phyloP scores from a whole-genome alignment of 2,113 vertebrate genomes.

The Pygathrix nemaeus region DNA sequence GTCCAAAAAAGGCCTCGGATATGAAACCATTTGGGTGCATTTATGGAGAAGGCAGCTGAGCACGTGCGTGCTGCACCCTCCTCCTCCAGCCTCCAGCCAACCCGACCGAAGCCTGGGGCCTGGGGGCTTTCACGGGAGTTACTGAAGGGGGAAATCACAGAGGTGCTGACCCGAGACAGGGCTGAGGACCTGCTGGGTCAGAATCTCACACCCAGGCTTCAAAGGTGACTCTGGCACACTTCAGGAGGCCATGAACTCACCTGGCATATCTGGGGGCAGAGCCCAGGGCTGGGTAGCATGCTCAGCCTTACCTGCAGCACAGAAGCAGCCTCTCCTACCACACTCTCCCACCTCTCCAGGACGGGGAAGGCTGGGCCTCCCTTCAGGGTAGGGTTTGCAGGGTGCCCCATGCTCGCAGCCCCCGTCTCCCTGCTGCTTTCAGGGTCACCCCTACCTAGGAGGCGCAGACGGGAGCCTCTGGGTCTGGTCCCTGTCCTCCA shows the following conservation, averaged over 20 bases:
- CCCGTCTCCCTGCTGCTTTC: background rate
- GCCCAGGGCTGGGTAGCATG: background rate
- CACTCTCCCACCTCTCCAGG: background rate
- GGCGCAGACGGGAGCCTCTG: too few species aligned
- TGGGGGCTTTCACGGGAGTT: fast-evolving
- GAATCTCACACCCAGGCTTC: background rate
- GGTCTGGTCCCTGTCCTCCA: background rate
- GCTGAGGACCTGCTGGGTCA: background rate
- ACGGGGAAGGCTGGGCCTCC: background rate
- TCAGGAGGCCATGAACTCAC: background rate
- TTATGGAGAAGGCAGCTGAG: background rate
- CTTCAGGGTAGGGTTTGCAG: fast-evolving
- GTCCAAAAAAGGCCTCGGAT: background rate
- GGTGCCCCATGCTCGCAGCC: background rate
- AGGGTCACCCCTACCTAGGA: background rate
- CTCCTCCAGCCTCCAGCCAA: background rate
- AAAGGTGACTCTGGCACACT: background rate
- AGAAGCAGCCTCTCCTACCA: background rate
- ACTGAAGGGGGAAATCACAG: background rate
- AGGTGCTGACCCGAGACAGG: fast-evolving
- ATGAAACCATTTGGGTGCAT: background rate
- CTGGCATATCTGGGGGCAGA: fast-evolving
- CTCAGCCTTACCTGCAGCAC: fast-evolving
- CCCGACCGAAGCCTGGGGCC: too few species aligned
- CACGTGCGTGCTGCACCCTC: fast-evolving